Evolutionary conservation across 2,888 invertebrate species (phyloP), one percentile per base, ranked within the genome.

Genomic region (Ceratothoa steindachneri): DNA sequence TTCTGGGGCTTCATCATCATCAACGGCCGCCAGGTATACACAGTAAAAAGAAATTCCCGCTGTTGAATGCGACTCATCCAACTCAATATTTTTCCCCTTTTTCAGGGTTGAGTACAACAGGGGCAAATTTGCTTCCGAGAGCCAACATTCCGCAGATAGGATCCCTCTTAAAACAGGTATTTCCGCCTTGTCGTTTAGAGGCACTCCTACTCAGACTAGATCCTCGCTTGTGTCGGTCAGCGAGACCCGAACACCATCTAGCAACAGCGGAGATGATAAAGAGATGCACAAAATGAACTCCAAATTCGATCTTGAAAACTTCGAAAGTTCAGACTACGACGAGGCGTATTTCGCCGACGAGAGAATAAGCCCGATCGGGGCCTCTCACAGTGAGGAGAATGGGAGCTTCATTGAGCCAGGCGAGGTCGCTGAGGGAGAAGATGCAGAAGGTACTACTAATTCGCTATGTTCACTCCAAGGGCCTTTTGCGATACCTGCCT

Each of bases 331-430:
- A 24, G 60, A 71, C 29, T 28, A 19, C 2, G 68, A 67, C 30
- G 55, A 31, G 22, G 22, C 24, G 22, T 67, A 31, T 52, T 68
- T 72, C 12, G 55, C 68, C 30, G 68, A 53, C 29, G 75, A 75
- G 60, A 64, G 75, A 22, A 53, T 60, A 29, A 73, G 72, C 64
- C 75, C 77, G 29, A 24, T 72, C 30, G 75, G 69, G 9, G 69
- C 71, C 9, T 73, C 73, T 12, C 71, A 67, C 1, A 68, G 74
- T 53, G 73, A 74, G 68, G 67, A 67, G 4, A 76, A 41, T 28
- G 60, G 24, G 67, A 70, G 67, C 51, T 28, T 28, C 24, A 66
- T 30, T 5, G 29, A 53, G 27, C 53, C 52, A 12, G 28, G 67
- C 29, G 30, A 65, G 27, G 52, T 28, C 24, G 41, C 29, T 5